These are phyloP conservation scores for Cygnus atratus DNA, from an alignment of 2,113 vertebrate species.

Conservation along the genomic window DNA sequence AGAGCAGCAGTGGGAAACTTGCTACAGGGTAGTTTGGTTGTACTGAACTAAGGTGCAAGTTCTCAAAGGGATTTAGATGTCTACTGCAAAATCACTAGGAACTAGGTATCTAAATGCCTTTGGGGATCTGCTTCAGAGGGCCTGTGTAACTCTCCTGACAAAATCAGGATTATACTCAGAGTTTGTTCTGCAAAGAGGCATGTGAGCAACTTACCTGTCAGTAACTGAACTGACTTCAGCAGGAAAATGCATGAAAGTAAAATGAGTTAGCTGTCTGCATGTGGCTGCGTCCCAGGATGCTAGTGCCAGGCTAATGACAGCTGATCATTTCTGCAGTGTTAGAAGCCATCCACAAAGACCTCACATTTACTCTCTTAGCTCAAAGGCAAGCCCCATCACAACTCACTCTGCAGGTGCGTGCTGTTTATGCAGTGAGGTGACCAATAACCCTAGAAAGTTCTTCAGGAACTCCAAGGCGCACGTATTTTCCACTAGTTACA, in stretches of 20 bases:
- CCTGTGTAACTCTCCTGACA: neutral
- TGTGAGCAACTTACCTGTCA: neutral
- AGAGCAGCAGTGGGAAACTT: conserved; percentile 1
- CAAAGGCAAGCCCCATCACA: neutral
- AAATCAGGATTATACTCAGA: neutral
- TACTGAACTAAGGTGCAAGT: neutral
- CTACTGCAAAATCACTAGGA: neutral
- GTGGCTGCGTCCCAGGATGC: neutral
- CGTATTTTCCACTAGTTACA: neutral
- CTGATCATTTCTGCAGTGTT: neutral
- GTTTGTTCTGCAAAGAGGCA: neutral
- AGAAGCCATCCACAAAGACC: neutral
- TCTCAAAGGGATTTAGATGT: neutral
- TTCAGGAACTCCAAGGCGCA: neutral
- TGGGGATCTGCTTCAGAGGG: neutral
- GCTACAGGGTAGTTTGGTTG: neutral
- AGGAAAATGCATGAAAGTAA: neutral
- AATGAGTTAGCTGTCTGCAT: neutral
- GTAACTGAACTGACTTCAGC: neutral
- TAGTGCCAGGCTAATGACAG: neutral
- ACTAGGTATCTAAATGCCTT: neutral
- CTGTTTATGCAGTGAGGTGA: neutral
- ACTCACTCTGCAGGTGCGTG: neutral
- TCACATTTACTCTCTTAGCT: neutral
- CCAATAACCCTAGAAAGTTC: neutral